Percentiles rank a stretch among this genome's conserved stretches.
These are phyloP conservation scores for Habropoda laboriosa DNA, from an alignment of 1,140 invertebrate genomes.

Conservation along the genomic window DNA sequence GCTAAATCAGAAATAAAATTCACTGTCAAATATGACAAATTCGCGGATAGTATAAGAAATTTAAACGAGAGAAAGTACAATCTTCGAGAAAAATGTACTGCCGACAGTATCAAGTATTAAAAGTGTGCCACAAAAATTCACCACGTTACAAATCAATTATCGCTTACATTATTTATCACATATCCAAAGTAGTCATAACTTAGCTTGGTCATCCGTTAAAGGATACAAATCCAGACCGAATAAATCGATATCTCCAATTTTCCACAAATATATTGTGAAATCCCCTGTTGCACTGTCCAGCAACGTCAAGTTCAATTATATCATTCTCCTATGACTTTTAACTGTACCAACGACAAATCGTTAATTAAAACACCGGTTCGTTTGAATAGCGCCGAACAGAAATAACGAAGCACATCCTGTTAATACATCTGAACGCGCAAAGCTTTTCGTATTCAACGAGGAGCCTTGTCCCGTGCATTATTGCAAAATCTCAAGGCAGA, in stretches of 20 bases:
- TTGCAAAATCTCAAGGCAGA: background rate
- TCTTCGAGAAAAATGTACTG: too few species aligned
- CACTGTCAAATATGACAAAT: background rate
- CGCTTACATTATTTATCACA: background rate
- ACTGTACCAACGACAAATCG: background rate
- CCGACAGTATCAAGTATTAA: background rate
- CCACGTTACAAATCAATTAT: too few species aligned
- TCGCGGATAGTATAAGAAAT: background rate
- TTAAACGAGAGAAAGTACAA: too few species aligned
- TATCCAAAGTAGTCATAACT: too few species aligned
- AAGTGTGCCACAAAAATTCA: slow-evolving; percentile 14
- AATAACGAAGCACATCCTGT: background rate
- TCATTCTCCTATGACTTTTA: background rate
- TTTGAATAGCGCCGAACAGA: too few species aligned
- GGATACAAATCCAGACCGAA: too few species aligned
- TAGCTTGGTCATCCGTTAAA: too few species aligned
- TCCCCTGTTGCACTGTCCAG: background rate
- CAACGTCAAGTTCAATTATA: too few species aligned
- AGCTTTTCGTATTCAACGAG: background rate
- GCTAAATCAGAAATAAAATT: background rate
- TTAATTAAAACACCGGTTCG: background rate
- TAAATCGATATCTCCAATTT: too few species aligned
- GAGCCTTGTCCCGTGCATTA: background rate
- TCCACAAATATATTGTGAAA: background rate
- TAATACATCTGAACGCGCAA: background rate